Evolutionary conservation across 1,140 invertebrate species (phyloP).

Genomic region (Lamellibrachia luymesi): DNA sequence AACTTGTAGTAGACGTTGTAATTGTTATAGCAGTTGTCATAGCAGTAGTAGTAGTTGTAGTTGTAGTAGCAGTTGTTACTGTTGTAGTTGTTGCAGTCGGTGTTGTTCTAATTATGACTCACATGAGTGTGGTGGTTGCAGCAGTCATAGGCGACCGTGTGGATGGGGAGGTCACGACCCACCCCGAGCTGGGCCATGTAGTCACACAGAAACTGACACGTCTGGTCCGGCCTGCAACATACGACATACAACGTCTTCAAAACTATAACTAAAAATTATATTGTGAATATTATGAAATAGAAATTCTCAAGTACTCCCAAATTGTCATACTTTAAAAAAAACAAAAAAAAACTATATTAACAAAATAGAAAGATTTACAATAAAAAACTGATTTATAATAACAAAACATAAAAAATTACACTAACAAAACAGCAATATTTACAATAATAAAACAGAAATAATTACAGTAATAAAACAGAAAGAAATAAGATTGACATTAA

Average conservation of each 20-base stretch:
- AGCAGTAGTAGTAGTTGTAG: neutral
- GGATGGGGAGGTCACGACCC: constrained; percentile 44
- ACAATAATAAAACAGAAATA: neutral
- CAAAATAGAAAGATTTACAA: neutral
- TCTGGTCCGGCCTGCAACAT: constrained; percentile 52
- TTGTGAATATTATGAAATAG: neutral
- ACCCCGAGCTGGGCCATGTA: constrained; percentile 52
- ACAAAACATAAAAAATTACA: neutral
- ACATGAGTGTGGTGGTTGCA: constrained; percentile 54
- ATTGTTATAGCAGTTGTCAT: neutral
- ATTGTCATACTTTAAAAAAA: too few species aligned
- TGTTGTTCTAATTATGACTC: constrained; percentile 28
- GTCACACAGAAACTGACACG: constrained; percentile 52
- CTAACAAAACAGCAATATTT: neutral
- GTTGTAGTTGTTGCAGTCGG: neutral
- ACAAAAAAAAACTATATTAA: neutral
- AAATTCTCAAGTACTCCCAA: too few species aligned
- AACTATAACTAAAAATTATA: neutral
- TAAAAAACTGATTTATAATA: neutral
- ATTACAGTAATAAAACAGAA: neutral
- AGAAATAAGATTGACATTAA: neutral
- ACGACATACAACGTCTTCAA: neutral
- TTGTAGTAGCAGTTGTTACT: neutral
- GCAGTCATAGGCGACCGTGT: constrained; percentile 56
- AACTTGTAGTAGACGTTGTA: neutral